Conservation (phyloP, 2,113 vertebrate species). For the Turnix velox region DNA sequence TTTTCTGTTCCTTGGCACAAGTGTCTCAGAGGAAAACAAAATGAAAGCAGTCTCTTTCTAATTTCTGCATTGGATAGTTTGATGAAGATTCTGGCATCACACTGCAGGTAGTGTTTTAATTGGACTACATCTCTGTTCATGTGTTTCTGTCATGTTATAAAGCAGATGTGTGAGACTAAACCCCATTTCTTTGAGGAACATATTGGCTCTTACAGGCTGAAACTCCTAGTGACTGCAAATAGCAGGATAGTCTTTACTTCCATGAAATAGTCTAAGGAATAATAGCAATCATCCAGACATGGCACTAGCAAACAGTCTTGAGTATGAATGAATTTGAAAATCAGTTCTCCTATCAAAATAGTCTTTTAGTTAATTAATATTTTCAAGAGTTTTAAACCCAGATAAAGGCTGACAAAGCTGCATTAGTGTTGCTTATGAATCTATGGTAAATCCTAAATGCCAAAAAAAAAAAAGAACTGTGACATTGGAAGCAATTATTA, state of each 20-base stretch:
- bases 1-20: not conserved
- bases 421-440: not conserved
- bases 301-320: not conserved
- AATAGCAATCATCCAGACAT: not conserved
- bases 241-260: not conserved
- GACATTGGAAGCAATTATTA: not conserved
- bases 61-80: not conserved
- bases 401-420: not conserved
- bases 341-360: not conserved
- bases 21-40: not conserved
- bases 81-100: not conserved
- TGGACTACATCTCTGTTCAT: not conserved
- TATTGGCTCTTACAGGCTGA: not conserved
- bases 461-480: not conserved
- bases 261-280: not conserved
- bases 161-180: not conserved
- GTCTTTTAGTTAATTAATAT: slow-evolving; percentile 23
- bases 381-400: not conserved
- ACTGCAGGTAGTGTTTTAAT: not conserved
- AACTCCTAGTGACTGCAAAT: not conserved
- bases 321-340: slow-evolving; percentile 35
- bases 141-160: not conserved
- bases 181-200: not conserved
- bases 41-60: not conserved
- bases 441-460: not conserved